phyloP scores from a whole-genome alignment of 2,888 invertebrate species.

The Pristionchus japonicus region DNA sequence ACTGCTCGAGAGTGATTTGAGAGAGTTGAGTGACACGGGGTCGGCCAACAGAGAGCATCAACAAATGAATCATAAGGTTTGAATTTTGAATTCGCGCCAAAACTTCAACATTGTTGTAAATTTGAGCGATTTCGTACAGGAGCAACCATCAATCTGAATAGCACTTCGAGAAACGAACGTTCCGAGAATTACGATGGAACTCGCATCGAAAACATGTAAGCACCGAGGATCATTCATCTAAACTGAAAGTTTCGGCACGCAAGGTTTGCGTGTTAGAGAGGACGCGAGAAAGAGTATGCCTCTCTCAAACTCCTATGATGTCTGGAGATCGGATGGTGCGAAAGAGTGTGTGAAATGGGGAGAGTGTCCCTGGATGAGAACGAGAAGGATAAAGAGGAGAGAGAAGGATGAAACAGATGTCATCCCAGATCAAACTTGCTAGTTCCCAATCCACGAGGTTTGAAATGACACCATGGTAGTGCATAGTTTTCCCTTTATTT shows the following conservation, averaged over 20 bases:
- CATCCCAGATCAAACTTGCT: neutral
- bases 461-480: neutral
- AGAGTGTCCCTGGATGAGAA: neutral
- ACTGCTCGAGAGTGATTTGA: neutral
- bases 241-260: neutral
- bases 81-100: neutral
- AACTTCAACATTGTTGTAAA: neutral
- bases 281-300: neutral
- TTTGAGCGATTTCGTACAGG: neutral
- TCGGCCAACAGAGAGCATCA: neutral
- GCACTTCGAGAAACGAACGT: too few relatives aligned
- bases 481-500: neutral
- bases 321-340: neutral
- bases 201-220: too few relatives aligned
- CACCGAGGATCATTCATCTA: neutral
- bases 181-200: too few relatives aligned
- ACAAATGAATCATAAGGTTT: neutral
- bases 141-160: neutral
- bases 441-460: too few relatives aligned
- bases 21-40: neutral
- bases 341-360: neutral
- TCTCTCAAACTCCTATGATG: neutral
- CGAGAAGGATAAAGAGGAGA: neutral
- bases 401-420: constrained; percentile 30
- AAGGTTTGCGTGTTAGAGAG: neutral